Evolutionary conservation across 2,797 vertebrate genomes (phyloP), one percentile per base, ranked within the genome.

Genomic region (Enteromius paludinosus): DNA sequence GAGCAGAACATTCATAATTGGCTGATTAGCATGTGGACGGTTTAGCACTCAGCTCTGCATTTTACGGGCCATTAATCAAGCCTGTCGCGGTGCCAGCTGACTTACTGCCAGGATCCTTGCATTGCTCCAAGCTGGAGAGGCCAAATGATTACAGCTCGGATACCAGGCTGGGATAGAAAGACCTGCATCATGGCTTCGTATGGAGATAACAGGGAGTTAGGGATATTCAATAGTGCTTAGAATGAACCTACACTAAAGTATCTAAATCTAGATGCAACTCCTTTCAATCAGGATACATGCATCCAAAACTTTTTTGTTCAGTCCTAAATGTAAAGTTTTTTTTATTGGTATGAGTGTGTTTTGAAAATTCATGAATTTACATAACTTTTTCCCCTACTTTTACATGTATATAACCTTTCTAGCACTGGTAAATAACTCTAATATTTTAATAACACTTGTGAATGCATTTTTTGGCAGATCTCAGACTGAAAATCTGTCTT

Each of bases 11-110:
- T 89, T 93, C 87, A 90, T 94, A 93, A 94, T 94, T 93, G 92
- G 91, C 92, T 93, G 91, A 94, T 94, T 94, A 94, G 91, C 93
- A 93, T 92, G 90, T 91, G 90, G 91, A 91, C 91, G 88, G 91
- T 94, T 95, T 92, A 93, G 92, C 91, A 87, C 93, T 92, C 91
- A 91, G 89, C 90, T 89, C 91, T 90, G 90, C 90, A 88, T 87
- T 87, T 85, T 90, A 90, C 87, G 20, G 87, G 69, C 89, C 91
- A 91, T 93, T 93, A 92, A 93, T 94, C 92, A 93, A 84, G 87
- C 66, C 59, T 3, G 70, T 54, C 59, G 33, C 90, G 0, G 43
- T 89, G 92, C 94, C 94, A 94, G 89, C 90, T 93, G 93, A 93
- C 89, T 66, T 0, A 33, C 88, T 85, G 87, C 86, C 82, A 88